Percentiles rank a stretch among this genome's conserved stretches.
Evolutionary conservation across 2,113 vertebrate genomes (phyloP).

Genomic region (Bubo bubo): DNA sequence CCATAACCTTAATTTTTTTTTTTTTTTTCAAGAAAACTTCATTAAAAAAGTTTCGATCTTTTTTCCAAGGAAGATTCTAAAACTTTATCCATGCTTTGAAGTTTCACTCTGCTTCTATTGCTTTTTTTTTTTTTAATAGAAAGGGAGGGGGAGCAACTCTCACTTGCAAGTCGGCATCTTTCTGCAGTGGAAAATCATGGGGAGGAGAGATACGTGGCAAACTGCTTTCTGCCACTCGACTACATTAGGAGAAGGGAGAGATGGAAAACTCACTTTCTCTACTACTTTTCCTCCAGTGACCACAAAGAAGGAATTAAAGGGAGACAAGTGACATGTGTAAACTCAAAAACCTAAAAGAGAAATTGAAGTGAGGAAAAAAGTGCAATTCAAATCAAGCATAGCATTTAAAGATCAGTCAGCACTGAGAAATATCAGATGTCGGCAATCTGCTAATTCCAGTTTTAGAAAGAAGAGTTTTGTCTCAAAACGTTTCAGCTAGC

Average conservation of each 20-base stretch:
- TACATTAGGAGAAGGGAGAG: not conserved
- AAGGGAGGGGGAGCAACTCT: not conserved
- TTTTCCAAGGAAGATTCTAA: not conserved
- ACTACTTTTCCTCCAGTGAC: not conserved
- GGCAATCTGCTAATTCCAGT: conserved; percentile 24
- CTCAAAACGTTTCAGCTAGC: not conserved
- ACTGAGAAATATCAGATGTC: not conserved
- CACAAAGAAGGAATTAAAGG: not conserved
- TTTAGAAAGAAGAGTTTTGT: not conserved
- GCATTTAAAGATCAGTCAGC: conserved; percentile 11
- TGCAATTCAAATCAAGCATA: not conserved
- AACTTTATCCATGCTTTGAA: not conserved
- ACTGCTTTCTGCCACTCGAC: not conserved
- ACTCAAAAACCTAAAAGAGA: not conserved
- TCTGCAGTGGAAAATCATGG: not conserved
- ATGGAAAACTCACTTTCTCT: not conserved
- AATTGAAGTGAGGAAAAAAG: not conserved
- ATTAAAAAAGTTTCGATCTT: not conserved
- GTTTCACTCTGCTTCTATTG: not conserved
- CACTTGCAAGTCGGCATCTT: not conserved
- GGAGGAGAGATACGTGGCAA: not conserved
- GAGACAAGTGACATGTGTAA: not conserved
- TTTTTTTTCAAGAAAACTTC: not conserved
- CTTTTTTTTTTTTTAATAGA: not conserved
- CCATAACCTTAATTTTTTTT: rapidly evolving